phyloP scores from a whole-genome alignment of 2,797 vertebrate species.

The Hydrocynus forskahlii region DNA sequence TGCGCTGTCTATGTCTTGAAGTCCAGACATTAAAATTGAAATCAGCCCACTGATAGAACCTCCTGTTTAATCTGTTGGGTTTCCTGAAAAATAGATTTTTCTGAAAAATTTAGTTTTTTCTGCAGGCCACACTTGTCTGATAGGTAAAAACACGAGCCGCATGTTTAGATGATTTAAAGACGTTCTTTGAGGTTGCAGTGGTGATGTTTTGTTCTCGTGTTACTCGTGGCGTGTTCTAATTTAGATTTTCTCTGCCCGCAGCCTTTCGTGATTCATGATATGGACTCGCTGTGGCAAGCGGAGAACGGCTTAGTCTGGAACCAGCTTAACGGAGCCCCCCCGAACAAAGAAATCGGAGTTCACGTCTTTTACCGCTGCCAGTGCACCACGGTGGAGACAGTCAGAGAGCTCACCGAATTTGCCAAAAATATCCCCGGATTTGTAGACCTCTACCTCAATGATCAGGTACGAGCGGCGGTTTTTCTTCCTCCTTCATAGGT shows the following conservation, averaged over 20 bases:
- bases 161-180: too few relatives aligned
- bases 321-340: constrained; percentile 88
- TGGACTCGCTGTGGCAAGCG: constrained; percentile 92
- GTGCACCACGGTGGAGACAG: constrained; percentile 90
- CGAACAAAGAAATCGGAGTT: constrained; percentile 75
- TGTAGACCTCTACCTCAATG: constrained; percentile 87
- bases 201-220: not conserved
- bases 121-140: too few relatives aligned
- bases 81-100: too few relatives aligned
- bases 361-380: constrained; percentile 94
- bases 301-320: constrained; percentile 89
- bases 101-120: too few relatives aligned
- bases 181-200: too few relatives aligned
- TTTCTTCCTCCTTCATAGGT: too few relatives aligned
- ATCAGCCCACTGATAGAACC: too few relatives aligned
- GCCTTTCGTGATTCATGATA: constrained; percentile 95
- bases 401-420: constrained; percentile 94
- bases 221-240: not conserved
- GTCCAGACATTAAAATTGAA: too few relatives aligned
- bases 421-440: constrained; percentile 95
- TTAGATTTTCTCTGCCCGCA: constrained; percentile 70
- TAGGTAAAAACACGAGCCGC: too few relatives aligned
- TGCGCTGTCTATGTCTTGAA: too few relatives aligned
- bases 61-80: too few relatives aligned
- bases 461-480: constrained; percentile 75